Base-by-base conservation (phyloP, 2,888 invertebrate genomes). In the Campopleginae sp. region DNA sequence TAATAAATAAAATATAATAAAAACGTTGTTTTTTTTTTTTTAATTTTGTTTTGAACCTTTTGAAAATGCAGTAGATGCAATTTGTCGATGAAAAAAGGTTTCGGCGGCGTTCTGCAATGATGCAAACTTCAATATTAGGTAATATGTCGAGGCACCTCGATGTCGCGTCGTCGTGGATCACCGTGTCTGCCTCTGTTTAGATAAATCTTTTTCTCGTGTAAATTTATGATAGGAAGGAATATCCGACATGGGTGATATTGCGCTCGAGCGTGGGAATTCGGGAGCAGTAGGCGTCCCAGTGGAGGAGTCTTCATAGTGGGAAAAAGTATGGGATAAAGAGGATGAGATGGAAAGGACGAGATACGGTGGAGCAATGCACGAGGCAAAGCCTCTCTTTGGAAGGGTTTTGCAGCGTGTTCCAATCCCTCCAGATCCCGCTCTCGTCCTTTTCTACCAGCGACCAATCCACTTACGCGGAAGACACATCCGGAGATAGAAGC, bases 391-490 rank as follows among this genome's bases (percentile, higher is more conserved):
- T 65, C 54, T n/a, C 58, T 61, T 66, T 58, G 76, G 63, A 44
- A 66, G 65, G 71, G 65, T 84, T 66, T 80, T 65, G 58, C 63
- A 76, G 68, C 66, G 42, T 82, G 71, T 80, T 84, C 61, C 84
- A 80, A 80, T 84, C 71, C 66, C 48, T 70, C 17, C 61, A 44
- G 70, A 71, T 70, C 33, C 70, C 48, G 38, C 71, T 23, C 31
- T 61, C 48, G 61, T 17, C 46, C 58, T 61, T 38, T 65, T 46
- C 38, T 77, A 46, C 75, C 33, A 65, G 77, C 71, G 76, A 72
- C 76, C 76, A 84, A 84, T 84, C 84, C 84, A 84, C 84, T 84
- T 83, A 84, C 72, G 66, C 33, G 65, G n/a, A 54, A 71, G 76
- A 54, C 70, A 71, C 61, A 46, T 46, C 38, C 68, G 83, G 61